phyloP scores from a whole-genome alignment of 2,113 vertebrate genomes.

The Uria lomvia region DNA sequence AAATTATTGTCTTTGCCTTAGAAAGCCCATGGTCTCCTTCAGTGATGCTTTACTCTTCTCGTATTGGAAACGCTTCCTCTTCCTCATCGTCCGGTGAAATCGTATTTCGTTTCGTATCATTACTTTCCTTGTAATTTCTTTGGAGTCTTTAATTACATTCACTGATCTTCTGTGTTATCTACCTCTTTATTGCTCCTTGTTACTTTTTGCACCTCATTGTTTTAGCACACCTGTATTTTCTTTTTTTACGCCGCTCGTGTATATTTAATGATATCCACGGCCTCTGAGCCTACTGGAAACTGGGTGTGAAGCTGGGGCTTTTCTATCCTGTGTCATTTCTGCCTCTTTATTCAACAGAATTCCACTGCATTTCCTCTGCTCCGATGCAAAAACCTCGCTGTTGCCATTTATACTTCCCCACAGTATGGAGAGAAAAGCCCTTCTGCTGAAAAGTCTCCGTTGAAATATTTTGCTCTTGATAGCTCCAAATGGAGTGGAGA shows the following conservation, averaged over 20 bases:
- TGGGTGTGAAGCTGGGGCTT: neutral
- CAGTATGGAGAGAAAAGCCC: neutral
- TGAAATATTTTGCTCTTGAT: neutral
- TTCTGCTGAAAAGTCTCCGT: neutral
- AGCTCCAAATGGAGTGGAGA: neutral
- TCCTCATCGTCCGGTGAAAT: neutral
- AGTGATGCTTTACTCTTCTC: neutral
- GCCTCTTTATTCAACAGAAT: neutral
- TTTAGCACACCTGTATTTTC: neutral
- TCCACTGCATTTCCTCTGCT: neutral
- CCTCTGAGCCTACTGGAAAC: neutral
- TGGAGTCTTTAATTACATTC: neutral
- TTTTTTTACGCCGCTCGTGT: neutral
- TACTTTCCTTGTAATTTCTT: neutral
- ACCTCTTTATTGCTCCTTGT: neutral
- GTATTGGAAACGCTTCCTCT: neutral
- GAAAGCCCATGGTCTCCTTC: neutral
- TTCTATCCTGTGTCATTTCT: neutral
- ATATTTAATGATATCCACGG: neutral
- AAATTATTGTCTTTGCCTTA: slow-evolving; percentile 21
- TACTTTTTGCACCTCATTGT: neutral
- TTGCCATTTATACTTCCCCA: neutral
- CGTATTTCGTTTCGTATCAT: neutral
- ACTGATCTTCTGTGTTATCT: neutral
- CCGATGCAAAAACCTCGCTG: neutral